Base-by-base conservation (phyloP, 2,888 invertebrate genomes). In the Neria commutata region DNA sequence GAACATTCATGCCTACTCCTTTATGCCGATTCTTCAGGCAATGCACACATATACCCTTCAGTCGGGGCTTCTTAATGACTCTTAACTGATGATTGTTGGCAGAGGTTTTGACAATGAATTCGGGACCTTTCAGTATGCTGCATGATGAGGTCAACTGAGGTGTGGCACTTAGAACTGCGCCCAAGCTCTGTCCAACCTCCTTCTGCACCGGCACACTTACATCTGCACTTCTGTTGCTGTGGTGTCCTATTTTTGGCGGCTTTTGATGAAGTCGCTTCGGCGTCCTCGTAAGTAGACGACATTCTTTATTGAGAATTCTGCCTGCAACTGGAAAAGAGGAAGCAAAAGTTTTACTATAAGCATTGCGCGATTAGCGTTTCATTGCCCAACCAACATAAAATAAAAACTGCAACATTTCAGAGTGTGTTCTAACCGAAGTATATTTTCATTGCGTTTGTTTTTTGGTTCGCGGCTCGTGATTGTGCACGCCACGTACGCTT, bases 11-110 rank as follows among this genome's bases (percentile, higher is more conserved):
- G 2, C 60, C 52, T 14, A 53, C 54, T 10, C 65, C 67, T 19
- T 4, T 42, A 16, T 45, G 11, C 21, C 42, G 50, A 2, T 65
- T 59, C 55, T 75, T 79, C 3, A 82, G 71, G 42, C 82, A 82
- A 10, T 75, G 72, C 0, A 82, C 81, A 63, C 82, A 82, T 51
- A 72, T 66, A 2, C 82, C 82, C 51, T 71, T 74, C 29, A 80
- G 55, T 1, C 82, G 74, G 14, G 78, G 76, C 26, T 76, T 69
- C 11, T 74, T 74, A 2, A 82, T 73, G 16, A 67, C 58, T 5
- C 77, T 74, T 48, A 82, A 71, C 4, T 74, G 71, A 50, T 82
- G 82, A 29, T 72, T 70, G 45, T 78, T 72, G 4, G 63, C 17
- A 8, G 74, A 66, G 8, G 68, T 71, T 67, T 76, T 75, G 2